Conservation (phyloP, 2,888 invertebrate genomes). For the Apamea epomidion region DNA sequence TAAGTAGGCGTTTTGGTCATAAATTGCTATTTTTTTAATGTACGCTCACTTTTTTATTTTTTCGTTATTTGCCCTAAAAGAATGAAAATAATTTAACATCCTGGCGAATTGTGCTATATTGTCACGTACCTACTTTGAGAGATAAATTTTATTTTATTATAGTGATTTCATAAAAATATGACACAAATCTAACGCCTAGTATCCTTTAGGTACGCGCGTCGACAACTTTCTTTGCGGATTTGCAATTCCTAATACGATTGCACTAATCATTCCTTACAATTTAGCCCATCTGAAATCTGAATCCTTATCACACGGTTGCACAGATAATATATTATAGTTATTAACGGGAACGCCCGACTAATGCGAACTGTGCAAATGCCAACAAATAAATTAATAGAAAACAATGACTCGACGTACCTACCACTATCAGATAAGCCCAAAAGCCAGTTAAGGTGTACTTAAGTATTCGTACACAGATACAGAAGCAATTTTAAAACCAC, state of each 20-base stretch:
- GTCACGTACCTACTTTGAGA: conserved; percentile 31
- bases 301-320: conserved; percentile 22
- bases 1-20: conserved; percentile 85
- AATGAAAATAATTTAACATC: conserved; percentile 30
- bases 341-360: conserved; percentile 19
- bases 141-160: conserved; percentile 8
- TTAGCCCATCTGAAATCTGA: conserved; percentile 35
- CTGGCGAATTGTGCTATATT: conserved; percentile 35
- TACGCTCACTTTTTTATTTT: conserved; percentile 69
- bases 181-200: conserved; percentile 13
- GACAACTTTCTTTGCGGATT: conserved; percentile 2
- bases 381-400: conserved; percentile 36
- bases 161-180: conserved; percentile 24
- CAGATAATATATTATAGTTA: conserved; percentile 24
- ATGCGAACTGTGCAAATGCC: conserved; percentile 34
- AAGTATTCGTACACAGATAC: conserved; percentile 13
- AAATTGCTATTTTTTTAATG: conserved; percentile 67
- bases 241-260: conserved; percentile 11
- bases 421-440: conserved; percentile 57
- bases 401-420: conserved; percentile 16
- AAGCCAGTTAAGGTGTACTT: conserved; percentile 51
- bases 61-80: conserved; percentile 50
- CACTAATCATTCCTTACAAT: conserved; percentile 14
- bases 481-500: conserved; percentile 1
- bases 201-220: conserved; percentile 14